A percentile compares a stretch with the other conserved stretches of the same genome.
These are phyloP conservation scores for Listrodromus nycthemerus DNA, from an alignment of 2,888 invertebrate genomes.

Conservation along the genomic window DNA sequence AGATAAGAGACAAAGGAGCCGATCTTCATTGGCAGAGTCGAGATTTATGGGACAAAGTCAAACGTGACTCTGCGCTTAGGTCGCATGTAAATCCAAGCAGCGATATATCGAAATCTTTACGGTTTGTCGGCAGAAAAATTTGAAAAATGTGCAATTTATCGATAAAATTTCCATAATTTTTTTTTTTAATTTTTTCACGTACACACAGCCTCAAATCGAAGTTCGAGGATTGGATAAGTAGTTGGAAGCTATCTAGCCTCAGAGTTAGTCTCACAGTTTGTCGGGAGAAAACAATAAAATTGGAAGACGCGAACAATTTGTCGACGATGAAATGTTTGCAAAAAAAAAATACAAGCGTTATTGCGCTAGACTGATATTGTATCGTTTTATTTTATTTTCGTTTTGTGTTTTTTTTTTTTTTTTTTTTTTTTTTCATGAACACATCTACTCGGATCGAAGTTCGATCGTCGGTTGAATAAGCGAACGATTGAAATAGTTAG, in stretches of 20 bases:
- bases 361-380: too few species aligned
- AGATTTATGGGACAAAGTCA: constrained; percentile 50
- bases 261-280: too few species aligned
- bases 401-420: neutral
- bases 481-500: constrained; percentile 48
- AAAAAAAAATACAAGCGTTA: neutral
- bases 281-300: too few species aligned
- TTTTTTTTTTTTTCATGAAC: neutral
- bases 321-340: neutral
- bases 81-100: constrained; percentile 1
- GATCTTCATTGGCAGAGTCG: neutral
- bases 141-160: too few species aligned
- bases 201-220: too few species aligned
- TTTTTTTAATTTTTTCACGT: too few species aligned
- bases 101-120: constrained; percentile 4
- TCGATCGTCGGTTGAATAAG: constrained; percentile 45
- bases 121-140: neutral
- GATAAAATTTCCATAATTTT: too few species aligned
- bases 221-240: too few species aligned
- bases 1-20: constrained; percentile 40
- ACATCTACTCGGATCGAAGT: constrained; percentile 42
- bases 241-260: too few species aligned
- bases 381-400: too few species aligned
- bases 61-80: constrained; percentile 42
- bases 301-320: neutral